Evolutionary conservation across 2,797 vertebrate genomes (phyloP).

Genomic region (Lutjanus campechanus): DNA sequence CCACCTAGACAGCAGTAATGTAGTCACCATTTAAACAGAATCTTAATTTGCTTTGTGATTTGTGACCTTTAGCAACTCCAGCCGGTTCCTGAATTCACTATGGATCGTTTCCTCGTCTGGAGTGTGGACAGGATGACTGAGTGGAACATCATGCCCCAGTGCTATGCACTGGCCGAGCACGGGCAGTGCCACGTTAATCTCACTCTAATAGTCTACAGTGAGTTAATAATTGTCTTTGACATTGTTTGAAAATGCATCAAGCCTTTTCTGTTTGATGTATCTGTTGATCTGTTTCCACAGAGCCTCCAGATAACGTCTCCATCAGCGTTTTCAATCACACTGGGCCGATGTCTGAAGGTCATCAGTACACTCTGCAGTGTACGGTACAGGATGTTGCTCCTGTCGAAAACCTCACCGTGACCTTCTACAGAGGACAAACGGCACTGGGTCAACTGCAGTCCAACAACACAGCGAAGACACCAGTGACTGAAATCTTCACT

Average conservation of each 20-base stretch:
- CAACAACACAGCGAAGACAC: slow-evolving; percentile 17
- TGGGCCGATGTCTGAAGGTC: slow-evolving; percentile 40
- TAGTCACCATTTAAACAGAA: neutral
- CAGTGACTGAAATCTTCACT: slow-evolving; percentile 52
- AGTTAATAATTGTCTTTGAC: slow-evolving; percentile 42
- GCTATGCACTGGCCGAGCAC: slow-evolving; percentile 18
- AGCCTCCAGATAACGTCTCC: slow-evolving; percentile 72
- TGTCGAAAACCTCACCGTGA: slow-evolving; percentile 53
- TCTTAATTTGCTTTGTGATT: neutral
- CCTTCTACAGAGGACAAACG: slow-evolving; percentile 66
- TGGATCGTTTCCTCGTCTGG: slow-evolving; percentile 44
- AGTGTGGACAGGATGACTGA: slow-evolving; percentile 52
- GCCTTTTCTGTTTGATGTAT: neutral
- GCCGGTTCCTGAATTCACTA: accelerated
- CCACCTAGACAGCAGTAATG: neutral
- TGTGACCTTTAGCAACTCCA: slow-evolving; percentile 24
- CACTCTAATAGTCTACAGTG: slow-evolving; percentile 72
- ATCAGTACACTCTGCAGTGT: slow-evolving; percentile 68
- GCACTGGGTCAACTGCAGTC: slow-evolving; percentile 15
- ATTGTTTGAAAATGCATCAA: neutral
- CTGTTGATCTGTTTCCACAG: slow-evolving; percentile 44
- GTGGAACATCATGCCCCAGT: slow-evolving; percentile 57
- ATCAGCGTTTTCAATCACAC: slow-evolving; percentile 54
- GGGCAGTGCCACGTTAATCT: slow-evolving; percentile 9
- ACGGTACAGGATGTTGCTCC: slow-evolving; percentile 65